Conservation (phyloP, 2,797 vertebrate species). For the Acipenser transmontanus region DNA sequence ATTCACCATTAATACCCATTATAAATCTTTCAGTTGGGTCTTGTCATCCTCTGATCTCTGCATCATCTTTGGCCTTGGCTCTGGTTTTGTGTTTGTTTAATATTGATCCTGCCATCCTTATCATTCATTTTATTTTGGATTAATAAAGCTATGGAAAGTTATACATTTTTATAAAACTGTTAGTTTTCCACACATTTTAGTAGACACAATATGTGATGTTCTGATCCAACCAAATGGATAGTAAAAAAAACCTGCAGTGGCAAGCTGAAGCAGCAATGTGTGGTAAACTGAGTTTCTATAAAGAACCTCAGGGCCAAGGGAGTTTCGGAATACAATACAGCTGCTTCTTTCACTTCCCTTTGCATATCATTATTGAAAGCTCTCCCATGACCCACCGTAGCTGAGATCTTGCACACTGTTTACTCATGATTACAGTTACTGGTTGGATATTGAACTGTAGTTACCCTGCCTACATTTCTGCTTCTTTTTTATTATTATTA, state of each 20-base stretch:
- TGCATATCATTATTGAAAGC: neutral
- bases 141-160: too few relatives aligned
- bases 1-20: too few relatives aligned
- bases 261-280: conserved; percentile 34
- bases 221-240: neutral
- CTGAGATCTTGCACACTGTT: neutral
- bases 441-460: neutral
- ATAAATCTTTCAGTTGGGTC: too few relatives aligned
- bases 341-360: conserved; percentile 45
- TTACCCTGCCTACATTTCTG: too few relatives aligned
- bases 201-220: neutral
- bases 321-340: conserved; percentile 36
- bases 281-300: conserved; percentile 24
- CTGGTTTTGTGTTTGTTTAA: too few relatives aligned
- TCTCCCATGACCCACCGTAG: neutral
- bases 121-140: too few relatives aligned
- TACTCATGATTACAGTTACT: neutral
- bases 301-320: conserved; percentile 12
- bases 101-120: too few relatives aligned
- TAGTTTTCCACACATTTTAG: neutral
- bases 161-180: neutral
- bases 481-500: too few relatives aligned
- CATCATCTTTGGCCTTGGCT: too few relatives aligned
- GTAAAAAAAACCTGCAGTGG: conserved; percentile 14
- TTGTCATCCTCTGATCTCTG: too few relatives aligned